Percentiles rank a stretch among this genome's conserved stretches.
Conservation (phyloP, 2,113 vertebrate species). For the Acinonyx jubatus region DNA sequence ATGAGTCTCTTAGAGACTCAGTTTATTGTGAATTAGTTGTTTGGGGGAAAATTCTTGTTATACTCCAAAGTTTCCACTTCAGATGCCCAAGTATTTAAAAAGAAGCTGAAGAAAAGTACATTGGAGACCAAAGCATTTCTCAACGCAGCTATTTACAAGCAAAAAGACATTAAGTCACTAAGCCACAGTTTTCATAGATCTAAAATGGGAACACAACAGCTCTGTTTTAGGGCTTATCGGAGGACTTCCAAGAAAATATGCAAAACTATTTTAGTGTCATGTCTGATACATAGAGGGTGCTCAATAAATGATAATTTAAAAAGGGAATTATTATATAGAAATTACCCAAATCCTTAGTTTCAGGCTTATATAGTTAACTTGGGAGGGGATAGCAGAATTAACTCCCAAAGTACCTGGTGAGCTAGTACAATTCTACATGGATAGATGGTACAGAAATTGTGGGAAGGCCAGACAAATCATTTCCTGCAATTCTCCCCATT, state of each 20-base stretch:
- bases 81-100: neutral
- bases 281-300: neutral
- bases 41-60: neutral
- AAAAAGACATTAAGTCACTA: neutral
- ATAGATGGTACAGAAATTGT: neutral
- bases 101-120: neutral
- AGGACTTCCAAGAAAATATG: neutral
- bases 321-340: neutral
- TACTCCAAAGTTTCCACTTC: neutral
- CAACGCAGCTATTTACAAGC: neutral
- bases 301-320: neutral
- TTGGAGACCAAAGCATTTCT: neutral
- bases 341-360: neutral
- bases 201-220: neutral
- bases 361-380: neutral
- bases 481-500: rapidly evolving
- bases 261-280: neutral
- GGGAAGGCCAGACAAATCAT: neutral
- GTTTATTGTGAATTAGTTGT: neutral
- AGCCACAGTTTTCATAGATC: neutral
- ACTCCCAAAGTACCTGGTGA: neutral
- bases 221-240: neutral
- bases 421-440: neutral
- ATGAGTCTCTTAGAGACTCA: neutral
- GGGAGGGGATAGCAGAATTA: neutral